A percentile compares a stretch with the other conserved stretches of the same genome.
Evolutionary conservation across 53 echinoderm and acorn worm species (phyloP).

Genomic region (Paracentrotus lividus): DNA sequence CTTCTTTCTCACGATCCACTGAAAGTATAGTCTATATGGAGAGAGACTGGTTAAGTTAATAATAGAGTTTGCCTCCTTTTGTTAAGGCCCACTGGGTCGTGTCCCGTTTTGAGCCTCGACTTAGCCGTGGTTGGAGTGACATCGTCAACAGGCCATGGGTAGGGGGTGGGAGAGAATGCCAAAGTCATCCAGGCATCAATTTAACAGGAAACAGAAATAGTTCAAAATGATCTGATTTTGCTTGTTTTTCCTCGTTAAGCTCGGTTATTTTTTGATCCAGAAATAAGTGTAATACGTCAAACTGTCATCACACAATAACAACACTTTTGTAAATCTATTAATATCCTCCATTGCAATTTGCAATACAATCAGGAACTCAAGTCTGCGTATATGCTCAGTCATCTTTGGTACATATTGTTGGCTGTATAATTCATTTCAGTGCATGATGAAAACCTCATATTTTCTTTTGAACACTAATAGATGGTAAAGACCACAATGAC

Average conservation of each 20-base stretch:
- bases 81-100: conserved; percentile 26
- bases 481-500: too few species aligned
- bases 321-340: too few species aligned
- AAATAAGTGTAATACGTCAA: too few species aligned
- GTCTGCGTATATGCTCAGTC: background rate
- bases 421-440: background rate
- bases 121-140: background rate
- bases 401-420: too few species aligned
- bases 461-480: background rate
- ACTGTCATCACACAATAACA: too few species aligned
- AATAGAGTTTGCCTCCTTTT: conserved; percentile 10
- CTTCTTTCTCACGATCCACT: background rate
- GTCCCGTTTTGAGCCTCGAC: background rate
- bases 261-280: background rate
- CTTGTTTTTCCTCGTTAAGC: background rate
- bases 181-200: background rate
- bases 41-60: background rate
- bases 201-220: background rate
- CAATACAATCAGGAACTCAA: too few species aligned
- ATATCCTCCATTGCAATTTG: too few species aligned
- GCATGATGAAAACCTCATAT: background rate
- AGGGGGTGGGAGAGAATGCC: background rate
- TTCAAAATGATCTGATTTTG: background rate
- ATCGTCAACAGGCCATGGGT: background rate
- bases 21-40: conserved; percentile 24